phyloP scores from a whole-genome alignment of 92 coral and sea anemone genomes.

The Desmophyllum pertusum region DNA sequence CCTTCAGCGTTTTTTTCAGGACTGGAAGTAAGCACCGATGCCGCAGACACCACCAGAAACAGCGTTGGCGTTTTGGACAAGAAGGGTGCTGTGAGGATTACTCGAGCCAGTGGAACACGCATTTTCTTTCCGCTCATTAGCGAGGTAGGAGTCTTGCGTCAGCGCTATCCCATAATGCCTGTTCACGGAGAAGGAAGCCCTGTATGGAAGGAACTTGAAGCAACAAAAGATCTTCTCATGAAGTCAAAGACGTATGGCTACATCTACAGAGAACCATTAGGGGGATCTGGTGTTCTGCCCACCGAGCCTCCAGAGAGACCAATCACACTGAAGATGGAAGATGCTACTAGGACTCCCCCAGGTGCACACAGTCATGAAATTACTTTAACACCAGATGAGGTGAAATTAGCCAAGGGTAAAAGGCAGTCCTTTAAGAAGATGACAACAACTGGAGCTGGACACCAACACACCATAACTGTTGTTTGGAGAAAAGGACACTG shows the following conservation, averaged over 20 bases:
- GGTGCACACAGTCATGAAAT: slow-evolving; percentile 63
- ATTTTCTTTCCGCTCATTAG: slow-evolving; percentile 77
- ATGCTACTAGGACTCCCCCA: slow-evolving; percentile 50
- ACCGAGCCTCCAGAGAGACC: slow-evolving; percentile 62
- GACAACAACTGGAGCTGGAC: slow-evolving; percentile 53
- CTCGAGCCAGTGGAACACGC: slow-evolving; percentile 85
- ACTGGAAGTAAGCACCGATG: slow-evolving; percentile 51
- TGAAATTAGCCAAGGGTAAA: slow-evolving; percentile 36
- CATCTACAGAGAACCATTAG: slow-evolving; percentile 71
- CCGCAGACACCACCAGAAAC: slow-evolving; percentile 78
- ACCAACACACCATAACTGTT: slow-evolving; percentile 51
- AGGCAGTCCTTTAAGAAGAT: slow-evolving; percentile 7
- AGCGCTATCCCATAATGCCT: slow-evolving; percentile 90
- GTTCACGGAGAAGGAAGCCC: slow-evolving; percentile 87
- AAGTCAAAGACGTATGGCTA: slow-evolving; percentile 68
- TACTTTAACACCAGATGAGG: slow-evolving; percentile 51
- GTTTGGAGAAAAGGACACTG: slow-evolving; percentile 1
- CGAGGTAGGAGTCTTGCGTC: slow-evolving; percentile 74
- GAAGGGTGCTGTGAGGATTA: slow-evolving; percentile 45
- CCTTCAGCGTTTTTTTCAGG: slow-evolving; percentile 75
- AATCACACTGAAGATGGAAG: slow-evolving; percentile 44
- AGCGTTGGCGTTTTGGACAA: slow-evolving; percentile 75
- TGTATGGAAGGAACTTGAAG: slow-evolving; percentile 87
- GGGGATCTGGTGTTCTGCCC: slow-evolving; percentile 61
- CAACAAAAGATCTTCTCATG: slow-evolving; percentile 72